Evolutionary conservation across 2,113 vertebrate species (phyloP), one percentile per base, ranked within the genome.

Genomic region (Motacilla tschutschensis): DNA sequence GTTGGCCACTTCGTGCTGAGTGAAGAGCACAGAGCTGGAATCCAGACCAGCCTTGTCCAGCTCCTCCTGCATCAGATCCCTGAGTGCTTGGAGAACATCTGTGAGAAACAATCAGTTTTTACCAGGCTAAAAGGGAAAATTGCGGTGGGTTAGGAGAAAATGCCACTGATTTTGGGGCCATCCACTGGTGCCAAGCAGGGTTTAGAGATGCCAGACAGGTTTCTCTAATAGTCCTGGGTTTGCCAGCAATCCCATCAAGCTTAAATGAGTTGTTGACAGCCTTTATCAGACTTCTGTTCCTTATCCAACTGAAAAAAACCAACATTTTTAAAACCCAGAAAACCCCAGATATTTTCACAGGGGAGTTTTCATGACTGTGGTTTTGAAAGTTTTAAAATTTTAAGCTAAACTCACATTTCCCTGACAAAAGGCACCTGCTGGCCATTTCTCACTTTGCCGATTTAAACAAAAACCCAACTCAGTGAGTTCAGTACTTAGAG

Each of bases 11-110:
- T 99, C 98, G 0, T 98, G 97, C 83, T 98, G 98, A 5, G 97
- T 98, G 88, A 98, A 98, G 92, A 98, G 97, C 75, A 98, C 79
- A 12, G 98, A 97, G 51, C 72, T 96, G 14, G 94, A 81, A n/a
- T 96, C 96, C 65, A 98, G 88, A 22, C 97, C 97, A 25, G 96
- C 95, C 81, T 98, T 97, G 0, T 98, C 97, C 86, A 98, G 95
- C 78, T 97, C 96, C 76, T 98, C 97, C 70, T 96, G 98, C 87
- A 98, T 96, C 74, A 97, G 66, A 31, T 85, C 97, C 47, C 96
- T 94, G 26, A 97, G 97, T 5, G 96, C 98, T 63, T 98, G 98
- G 77, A 98, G 97, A 72, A 98, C 97, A 79, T 98, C 98, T 99
- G 93, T 2, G 2, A 64, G 73, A 83, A 57, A 84, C 8, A 81